phyloP scores from a whole-genome alignment of 2,113 vertebrate genomes.

The Tupaia tana region DNA sequence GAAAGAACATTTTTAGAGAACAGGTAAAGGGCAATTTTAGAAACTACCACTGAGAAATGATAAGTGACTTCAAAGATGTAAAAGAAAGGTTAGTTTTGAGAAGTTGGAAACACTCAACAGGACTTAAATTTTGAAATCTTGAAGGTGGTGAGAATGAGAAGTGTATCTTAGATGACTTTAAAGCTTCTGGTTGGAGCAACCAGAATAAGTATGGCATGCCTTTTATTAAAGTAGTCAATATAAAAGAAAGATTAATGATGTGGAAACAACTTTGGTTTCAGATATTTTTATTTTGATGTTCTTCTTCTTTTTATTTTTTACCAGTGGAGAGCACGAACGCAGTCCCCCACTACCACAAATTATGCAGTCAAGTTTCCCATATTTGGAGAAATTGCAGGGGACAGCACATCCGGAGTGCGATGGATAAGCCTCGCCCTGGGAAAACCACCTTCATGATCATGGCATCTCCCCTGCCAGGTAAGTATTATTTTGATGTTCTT shows the following conservation, averaged over 20 bases:
- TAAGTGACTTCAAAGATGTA: not conserved
- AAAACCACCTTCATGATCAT: too few species aligned
- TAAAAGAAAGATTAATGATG: not conserved
- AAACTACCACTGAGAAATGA: not conserved
- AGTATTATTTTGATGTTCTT: too few species aligned
- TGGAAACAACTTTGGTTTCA: not conserved
- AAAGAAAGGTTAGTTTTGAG: not conserved
- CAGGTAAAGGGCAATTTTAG: not conserved
- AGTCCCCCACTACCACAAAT: too few species aligned
- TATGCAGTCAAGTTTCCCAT: too few species aligned
- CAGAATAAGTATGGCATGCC: not conserved
- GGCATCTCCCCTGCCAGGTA: too few species aligned
- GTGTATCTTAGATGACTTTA: not conserved
- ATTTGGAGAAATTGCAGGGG: too few species aligned
- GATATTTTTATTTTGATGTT: not conserved
- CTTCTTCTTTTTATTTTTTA: not conserved
- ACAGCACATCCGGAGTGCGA: too few species aligned
- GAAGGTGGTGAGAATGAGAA: not conserved
- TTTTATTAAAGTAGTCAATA: not conserved
- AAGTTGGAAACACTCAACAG: not conserved
- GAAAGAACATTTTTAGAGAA: not conserved
- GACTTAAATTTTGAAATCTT: constrained; percentile 12
- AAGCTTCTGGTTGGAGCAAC: not conserved
- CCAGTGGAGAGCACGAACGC: too few species aligned
- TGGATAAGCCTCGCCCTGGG: too few species aligned